These are phyloP conservation scores for Nebria brevicollis DNA, from an alignment of 2,888 invertebrate genomes.

Conservation along the genomic window DNA sequence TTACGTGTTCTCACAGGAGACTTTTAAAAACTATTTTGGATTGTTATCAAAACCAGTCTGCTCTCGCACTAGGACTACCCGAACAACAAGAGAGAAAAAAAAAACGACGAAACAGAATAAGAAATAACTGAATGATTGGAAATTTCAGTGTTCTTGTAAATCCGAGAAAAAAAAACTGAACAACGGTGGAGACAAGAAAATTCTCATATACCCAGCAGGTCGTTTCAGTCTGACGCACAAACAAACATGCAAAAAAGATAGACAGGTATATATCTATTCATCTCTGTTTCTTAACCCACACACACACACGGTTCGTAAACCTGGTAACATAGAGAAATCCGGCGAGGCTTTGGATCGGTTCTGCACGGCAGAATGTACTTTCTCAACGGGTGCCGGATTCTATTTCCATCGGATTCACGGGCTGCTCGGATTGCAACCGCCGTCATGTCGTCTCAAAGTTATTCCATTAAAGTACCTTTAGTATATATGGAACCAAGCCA, in stretches of 20 bases:
- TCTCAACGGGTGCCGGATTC: slow-evolving; percentile 33
- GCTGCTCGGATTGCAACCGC: slow-evolving; percentile 22
- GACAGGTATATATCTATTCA: slow-evolving; percentile 12
- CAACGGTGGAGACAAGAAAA: background rate
- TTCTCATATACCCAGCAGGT: background rate
- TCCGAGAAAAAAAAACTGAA: background rate
- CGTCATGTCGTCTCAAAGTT: slow-evolving; percentile 34
- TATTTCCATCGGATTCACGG: slow-evolving; percentile 34
- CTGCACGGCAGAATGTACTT: slow-evolving; percentile 33
- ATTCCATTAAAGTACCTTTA: slow-evolving; percentile 43
- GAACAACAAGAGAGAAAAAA: background rate
- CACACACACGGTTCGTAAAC: slow-evolving; percentile 3
- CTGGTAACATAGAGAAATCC: slow-evolving; percentile 13
- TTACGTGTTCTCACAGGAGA: slow-evolving; percentile 31
- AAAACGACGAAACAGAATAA: slow-evolving; percentile 10
- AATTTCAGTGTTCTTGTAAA: slow-evolving; percentile 15
- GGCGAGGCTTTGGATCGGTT: slow-evolving; percentile 29
- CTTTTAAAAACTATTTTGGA: slow-evolving; percentile 26
- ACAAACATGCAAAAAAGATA: background rate
- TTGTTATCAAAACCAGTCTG: slow-evolving; percentile 31
- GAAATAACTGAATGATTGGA: slow-evolving; percentile 14
- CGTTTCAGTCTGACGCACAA: background rate
- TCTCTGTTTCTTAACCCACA: slow-evolving; percentile 33
- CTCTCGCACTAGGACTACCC: background rate
- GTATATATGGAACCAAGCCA: slow-evolving; percentile 30